phyloP scores from a whole-genome alignment of 2,113 vertebrate genomes.

The Thamnophis sirtalis region DNA sequence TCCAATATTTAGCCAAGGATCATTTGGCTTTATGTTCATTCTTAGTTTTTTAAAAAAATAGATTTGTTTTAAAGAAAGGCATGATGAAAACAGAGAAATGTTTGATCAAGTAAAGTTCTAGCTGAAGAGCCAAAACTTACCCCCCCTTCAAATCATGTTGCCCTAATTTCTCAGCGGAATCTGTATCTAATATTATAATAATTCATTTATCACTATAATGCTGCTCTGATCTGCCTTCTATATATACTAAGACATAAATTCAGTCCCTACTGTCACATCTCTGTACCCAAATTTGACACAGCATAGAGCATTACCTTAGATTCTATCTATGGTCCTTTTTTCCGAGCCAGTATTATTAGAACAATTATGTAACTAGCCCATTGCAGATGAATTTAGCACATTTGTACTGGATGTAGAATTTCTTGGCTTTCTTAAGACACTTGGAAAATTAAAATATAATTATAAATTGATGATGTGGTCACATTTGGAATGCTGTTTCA shows the following conservation, averaged over 20 bases:
- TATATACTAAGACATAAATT: constrained; percentile 58
- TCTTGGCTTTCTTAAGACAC: background rate
- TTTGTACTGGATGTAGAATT: constrained; percentile 2
- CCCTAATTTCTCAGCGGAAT: constrained; percentile 35
- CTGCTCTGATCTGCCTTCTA: constrained; percentile 51
- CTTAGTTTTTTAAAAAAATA: constrained; percentile 6
- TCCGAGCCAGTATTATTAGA: background rate
- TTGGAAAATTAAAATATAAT: background rate
- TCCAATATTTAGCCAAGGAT: constrained; percentile 38
- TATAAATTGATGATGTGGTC: background rate
- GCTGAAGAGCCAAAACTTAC: constrained; percentile 13
- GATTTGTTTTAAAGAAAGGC: constrained; percentile 31
- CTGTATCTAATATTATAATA: constrained; percentile 57
- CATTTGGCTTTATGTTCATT: constrained; percentile 53
- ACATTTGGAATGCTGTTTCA: background rate
- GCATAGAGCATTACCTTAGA: constrained; percentile 6
- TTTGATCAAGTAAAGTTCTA: constrained; percentile 64
- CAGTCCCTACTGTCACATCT: constrained; percentile 45
- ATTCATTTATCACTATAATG: constrained; percentile 54
- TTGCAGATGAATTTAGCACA: background rate
- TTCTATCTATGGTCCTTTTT: constrained; percentile 2
- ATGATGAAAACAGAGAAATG: constrained; percentile 37
- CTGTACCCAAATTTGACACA: constrained; percentile 30
- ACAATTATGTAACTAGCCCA: constrained; percentile 18
- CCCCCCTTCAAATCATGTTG: constrained; percentile 2